Conservation (phyloP, 2,888 invertebrate species). For the Clitarchus hookeri region DNA sequence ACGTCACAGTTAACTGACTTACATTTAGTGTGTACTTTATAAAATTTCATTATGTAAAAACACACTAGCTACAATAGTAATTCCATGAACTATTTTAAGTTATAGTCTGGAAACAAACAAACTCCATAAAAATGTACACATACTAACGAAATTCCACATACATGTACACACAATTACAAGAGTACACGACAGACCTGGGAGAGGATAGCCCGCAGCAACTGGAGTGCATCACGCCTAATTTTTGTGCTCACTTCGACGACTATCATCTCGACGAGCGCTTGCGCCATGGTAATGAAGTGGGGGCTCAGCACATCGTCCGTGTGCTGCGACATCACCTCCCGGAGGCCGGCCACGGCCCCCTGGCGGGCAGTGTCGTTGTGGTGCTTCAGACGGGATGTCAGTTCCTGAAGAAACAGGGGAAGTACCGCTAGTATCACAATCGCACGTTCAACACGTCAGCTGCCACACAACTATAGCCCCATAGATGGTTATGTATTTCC, state of each 20-base stretch:
- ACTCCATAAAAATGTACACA: too few relatives aligned
- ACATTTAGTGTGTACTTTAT: too few relatives aligned
- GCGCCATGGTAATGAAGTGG: conserved; percentile 50
- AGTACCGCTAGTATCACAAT: conserved; percentile 5
- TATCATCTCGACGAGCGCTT: conserved; percentile 65
- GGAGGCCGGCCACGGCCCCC: conserved; percentile 61
- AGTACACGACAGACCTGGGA: conserved; percentile 45
- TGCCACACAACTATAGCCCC: too few relatives aligned
- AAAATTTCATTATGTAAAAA: too few relatives aligned
- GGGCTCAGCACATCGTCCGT: conserved; percentile 56
- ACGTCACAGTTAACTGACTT: too few relatives aligned
- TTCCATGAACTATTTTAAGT: too few relatives aligned
- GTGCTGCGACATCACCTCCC: conserved; percentile 58
- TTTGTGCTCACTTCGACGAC: conserved; percentile 60
- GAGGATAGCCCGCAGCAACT: conserved; percentile 53
- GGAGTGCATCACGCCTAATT: conserved; percentile 57
- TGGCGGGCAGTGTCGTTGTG: conserved; percentile 71
- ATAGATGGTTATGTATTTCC: too few relatives aligned
- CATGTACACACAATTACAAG: too few relatives aligned
- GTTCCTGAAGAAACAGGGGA: conserved; percentile 61
- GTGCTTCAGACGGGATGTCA: conserved; percentile 72
- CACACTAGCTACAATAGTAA: too few relatives aligned
- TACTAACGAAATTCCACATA: too few relatives aligned
- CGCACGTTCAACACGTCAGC: too few relatives aligned
- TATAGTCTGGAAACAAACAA: too few relatives aligned